phyloP scores from a whole-genome alignment of 1,140 invertebrate species.

The Colletes gigas region DNA sequence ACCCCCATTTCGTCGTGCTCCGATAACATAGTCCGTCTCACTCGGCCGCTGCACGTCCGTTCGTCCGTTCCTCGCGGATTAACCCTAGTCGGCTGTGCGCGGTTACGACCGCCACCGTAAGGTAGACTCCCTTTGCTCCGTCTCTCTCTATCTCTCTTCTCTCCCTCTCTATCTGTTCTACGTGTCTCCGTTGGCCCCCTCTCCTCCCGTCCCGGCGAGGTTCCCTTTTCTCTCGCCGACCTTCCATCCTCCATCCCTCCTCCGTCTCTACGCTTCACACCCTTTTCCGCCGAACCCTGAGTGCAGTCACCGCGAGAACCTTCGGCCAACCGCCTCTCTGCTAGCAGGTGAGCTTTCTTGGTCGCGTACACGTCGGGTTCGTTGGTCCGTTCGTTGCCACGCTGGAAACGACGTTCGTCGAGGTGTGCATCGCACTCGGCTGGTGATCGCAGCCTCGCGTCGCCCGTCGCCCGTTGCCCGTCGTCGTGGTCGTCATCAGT shows the following conservation, averaged over 20 bases:
- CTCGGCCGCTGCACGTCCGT: conserved; percentile 43
- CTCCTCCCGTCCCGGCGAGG: conserved; percentile 6
- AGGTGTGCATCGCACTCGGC: conserved; percentile 22
- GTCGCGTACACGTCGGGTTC: conserved; percentile 12
- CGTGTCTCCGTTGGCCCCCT: conserved; percentile 38
- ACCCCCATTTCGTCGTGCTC: conserved; percentile 84
- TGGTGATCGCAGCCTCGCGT: conserved; percentile 20
- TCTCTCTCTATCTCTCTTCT: conserved; percentile 33
- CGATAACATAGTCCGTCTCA: conserved; percentile 68
- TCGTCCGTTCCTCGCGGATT: conserved; percentile 45
- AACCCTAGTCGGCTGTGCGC: conserved; percentile 30
- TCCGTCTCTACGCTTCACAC: conserved; percentile 62
- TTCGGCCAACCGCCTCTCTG: conserved; percentile 63
- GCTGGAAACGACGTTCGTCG: conserved; percentile 6
- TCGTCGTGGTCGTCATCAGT: conserved; percentile 48
- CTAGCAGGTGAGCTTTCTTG: conserved; percentile 62
- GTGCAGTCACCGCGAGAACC: conserved; percentile 72
- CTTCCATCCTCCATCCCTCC: conserved; percentile 60
- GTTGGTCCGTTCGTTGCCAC: conserved; percentile 1
- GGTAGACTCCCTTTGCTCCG: conserved; percentile 40
- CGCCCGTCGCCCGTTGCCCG: conserved; percentile 40
- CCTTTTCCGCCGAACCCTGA: conserved; percentile 64
- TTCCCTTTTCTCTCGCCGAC: conserved; percentile 46
- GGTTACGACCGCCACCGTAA: conserved; percentile 5
- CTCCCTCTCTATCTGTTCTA: conserved; percentile 23